A percentile compares a stretch with the other conserved stretches of the same genome.
These are phyloP conservation scores for Epicampocera succincta DNA, from an alignment of 2,888 invertebrate genomes.

Conservation along the genomic window DNA sequence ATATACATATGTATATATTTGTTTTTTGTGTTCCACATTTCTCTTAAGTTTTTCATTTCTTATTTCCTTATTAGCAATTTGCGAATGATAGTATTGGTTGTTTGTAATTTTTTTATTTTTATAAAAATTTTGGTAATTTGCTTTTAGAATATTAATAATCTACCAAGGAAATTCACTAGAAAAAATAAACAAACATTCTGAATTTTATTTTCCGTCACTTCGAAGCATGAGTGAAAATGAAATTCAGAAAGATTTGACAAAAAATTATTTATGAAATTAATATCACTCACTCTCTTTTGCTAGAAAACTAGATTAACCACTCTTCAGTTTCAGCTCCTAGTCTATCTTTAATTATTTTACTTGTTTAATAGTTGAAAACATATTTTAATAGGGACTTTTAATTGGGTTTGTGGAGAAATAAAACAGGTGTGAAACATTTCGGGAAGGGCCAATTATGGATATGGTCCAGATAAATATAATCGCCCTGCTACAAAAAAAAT, in stretches of 20 bases:
- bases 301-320: constrained; percentile 68
- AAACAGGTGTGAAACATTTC: no score
- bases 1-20: no score
- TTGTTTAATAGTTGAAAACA: neutral
- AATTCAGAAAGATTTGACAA: neutral
- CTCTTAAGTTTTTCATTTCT: constrained; percentile 75
- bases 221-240: neutral
- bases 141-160: constrained; percentile 63
- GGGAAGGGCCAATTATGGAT: no score
- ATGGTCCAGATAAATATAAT: no score
- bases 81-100: constrained; percentile 54
- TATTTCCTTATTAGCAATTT: constrained; percentile 72
- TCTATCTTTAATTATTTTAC: constrained; percentile 13
- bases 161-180: neutral
- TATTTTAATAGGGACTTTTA: no score
- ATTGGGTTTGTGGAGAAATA: no score
- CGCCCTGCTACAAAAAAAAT: no score
- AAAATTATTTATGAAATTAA: constrained; percentile 53
- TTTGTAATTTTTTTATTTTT: constrained; percentile 27
- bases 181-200: neutral
- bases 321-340: constrained; percentile 66
- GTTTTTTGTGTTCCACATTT: constrained; percentile 68
- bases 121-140: constrained; percentile 52
- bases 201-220: constrained; percentile 10
- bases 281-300: constrained; percentile 59